phyloP scores from a whole-genome alignment of 35 echinoderm and acorn worm genomes.

The Apostichopus parvimensis region DNA sequence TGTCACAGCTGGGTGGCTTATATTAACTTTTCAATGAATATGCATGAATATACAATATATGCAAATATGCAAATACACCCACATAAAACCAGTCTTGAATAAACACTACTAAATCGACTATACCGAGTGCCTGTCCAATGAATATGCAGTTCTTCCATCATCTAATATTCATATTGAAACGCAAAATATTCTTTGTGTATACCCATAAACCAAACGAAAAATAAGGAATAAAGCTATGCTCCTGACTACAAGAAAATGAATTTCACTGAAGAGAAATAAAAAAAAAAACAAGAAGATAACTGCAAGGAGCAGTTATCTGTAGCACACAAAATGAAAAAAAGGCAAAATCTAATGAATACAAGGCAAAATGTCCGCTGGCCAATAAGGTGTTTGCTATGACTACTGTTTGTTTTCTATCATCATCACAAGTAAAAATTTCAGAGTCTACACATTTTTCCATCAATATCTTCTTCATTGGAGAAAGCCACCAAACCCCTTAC shows the following conservation, averaged over 20 bases:
- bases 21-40: no score
- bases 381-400: not conserved
- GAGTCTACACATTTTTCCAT: not conserved
- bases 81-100: no score
- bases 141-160: not conserved
- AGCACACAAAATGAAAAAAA: conserved; percentile 14
- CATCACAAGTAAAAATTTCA: not conserved
- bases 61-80: no score
- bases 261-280: not conserved
- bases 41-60: no score
- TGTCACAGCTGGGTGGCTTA: no score
- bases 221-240: conserved; percentile 14
- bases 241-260: conserved; percentile 22
- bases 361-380: conserved; percentile 4
- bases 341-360: conserved; percentile 14
- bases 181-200: not conserved
- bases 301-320: not conserved
- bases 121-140: not conserved
- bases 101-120: no score
- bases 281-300: not conserved
- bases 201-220: not conserved
- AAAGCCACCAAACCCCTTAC: no score
- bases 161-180: not conserved
- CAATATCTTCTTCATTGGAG: no score
- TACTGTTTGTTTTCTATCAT: not conserved